phyloP scores from a whole-genome alignment of 2,113 vertebrate genomes.

The Tachysurus fulvidraco region DNA sequence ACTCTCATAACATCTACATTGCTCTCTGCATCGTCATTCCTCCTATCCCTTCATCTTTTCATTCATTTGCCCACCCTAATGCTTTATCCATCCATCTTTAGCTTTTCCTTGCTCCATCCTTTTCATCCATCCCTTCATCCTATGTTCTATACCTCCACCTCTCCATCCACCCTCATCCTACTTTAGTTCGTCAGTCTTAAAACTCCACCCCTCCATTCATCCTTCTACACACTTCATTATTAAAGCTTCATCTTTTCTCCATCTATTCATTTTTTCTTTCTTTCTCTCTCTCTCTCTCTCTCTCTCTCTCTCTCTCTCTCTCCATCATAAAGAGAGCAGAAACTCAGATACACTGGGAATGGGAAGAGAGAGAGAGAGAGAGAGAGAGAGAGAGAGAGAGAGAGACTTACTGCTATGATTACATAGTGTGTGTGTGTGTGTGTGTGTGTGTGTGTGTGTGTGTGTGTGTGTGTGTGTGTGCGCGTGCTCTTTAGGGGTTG shows the following conservation, averaged over 20 bases:
- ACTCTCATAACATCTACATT: not conserved
- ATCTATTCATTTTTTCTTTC: conserved; percentile 7
- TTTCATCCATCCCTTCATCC: not conserved
- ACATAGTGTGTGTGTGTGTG: not conserved
- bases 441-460: conserved; percentile 2
- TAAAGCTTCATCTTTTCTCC: conserved; percentile 7
- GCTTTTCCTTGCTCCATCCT: too few relatives aligned
- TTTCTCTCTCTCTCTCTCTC: not conserved
- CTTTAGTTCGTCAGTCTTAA: not conserved
- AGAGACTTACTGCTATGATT: not conserved
- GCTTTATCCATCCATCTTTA: not conserved
- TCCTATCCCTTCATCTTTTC: not conserved
- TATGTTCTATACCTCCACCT: not conserved
- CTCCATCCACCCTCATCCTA: not conserved
- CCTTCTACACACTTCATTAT: not conserved
- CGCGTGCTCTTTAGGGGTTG: not conserved
- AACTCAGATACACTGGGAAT: not conserved
- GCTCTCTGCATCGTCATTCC: not conserved
- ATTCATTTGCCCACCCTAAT: not conserved
- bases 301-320: not conserved
- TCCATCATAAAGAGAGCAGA: not conserved
- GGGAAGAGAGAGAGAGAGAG: not conserved
- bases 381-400: not conserved
- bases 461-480: conserved; percentile 5
- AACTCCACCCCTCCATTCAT: not conserved